Percentiles rank a stretch among this genome's conserved stretches.
These are phyloP conservation scores for Nothocercus nigrocapillus DNA, from an alignment of 2,113 vertebrate genomes.

Conservation along the genomic window DNA sequence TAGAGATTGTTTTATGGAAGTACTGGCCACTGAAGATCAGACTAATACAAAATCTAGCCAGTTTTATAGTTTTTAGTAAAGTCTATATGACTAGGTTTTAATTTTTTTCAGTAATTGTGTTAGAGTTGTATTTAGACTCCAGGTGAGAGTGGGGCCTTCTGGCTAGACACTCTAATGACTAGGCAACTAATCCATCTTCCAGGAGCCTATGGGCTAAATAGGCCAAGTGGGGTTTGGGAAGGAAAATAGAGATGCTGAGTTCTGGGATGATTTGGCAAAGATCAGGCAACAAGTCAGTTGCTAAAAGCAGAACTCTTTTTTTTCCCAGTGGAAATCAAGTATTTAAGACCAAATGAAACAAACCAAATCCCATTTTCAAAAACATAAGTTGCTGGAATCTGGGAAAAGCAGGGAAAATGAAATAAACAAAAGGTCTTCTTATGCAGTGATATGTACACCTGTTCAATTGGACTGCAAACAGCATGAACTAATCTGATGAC, in stretches of 20 bases:
- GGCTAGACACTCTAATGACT: fast-evolving
- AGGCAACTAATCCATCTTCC: neutral
- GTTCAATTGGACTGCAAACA: neutral
- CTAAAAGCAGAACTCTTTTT: neutral
- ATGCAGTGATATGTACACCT: fast-evolving
- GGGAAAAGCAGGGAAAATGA: neutral
- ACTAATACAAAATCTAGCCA: neutral
- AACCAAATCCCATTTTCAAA: neutral
- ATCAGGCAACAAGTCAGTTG: neutral
- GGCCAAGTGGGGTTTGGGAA: neutral
- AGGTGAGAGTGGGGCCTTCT: neutral
- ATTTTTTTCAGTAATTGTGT: neutral
- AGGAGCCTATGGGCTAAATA: neutral
- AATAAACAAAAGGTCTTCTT: neutral
- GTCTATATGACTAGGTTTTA: neutral
- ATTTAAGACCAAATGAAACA: neutral
- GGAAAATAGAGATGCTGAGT: neutral
- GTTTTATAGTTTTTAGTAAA: neutral
- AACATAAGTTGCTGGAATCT: neutral
- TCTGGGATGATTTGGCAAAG: neutral
- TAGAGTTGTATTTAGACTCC: neutral
- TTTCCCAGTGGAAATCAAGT: neutral
- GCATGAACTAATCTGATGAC: neutral
- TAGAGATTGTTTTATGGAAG: neutral
- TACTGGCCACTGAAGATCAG: neutral